phyloP scores from a whole-genome alignment of 1,140 invertebrate species.

The Pachypsylla venusta region DNA sequence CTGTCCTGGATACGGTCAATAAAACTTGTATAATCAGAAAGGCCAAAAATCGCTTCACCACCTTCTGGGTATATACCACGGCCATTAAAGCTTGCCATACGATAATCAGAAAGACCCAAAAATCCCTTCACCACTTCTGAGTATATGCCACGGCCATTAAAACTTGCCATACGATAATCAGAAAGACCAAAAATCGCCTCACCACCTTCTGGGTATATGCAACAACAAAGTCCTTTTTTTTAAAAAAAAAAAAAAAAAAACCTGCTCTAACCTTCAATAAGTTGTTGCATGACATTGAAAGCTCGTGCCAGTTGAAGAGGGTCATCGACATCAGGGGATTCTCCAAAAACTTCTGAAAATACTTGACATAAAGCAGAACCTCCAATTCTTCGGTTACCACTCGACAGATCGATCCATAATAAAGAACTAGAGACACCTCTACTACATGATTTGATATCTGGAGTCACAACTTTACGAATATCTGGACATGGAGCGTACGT shows the following conservation, averaged over 20 bases:
- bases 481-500: slow-evolving; percentile 89
- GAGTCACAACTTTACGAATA: slow-evolving; percentile 65
- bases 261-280: slow-evolving; percentile 48
- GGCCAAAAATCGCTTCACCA: slow-evolving; percentile 7
- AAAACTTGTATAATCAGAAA: no score
- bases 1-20: no score
- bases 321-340: slow-evolving; percentile 63
- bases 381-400: slow-evolving; percentile 54
- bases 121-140: no score
- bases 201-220: neutral
- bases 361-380: slow-evolving; percentile 86
- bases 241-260: neutral
- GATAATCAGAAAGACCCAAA: no score
- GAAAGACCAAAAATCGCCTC: slow-evolving; percentile 10
- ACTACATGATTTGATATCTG: slow-evolving; percentile 64
- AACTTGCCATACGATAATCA: no score
- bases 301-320: slow-evolving; percentile 47
- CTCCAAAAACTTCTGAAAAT: slow-evolving; percentile 68
- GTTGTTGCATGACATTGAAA: slow-evolving; percentile 67
- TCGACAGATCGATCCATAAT: slow-evolving; percentile 52
- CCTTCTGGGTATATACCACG: neutral
- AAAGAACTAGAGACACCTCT: slow-evolving; percentile 36
- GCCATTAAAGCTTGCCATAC: no score
- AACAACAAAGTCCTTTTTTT: neutral
- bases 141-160: no score